Base-by-base conservation (phyloP, 1,140 invertebrate species). In the Sinonovacula constricta region DNA sequence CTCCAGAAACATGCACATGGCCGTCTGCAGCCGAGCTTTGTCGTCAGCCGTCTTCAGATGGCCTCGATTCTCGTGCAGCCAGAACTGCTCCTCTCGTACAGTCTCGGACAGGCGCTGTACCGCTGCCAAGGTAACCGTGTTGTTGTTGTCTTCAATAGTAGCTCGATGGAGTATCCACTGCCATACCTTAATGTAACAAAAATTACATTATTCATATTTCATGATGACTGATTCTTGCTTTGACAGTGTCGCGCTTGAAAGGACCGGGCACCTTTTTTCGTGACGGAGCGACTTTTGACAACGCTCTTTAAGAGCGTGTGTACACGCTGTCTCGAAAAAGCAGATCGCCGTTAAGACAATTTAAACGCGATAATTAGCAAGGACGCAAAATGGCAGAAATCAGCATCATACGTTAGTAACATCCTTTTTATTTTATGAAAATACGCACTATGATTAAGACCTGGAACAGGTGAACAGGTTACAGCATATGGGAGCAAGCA, bases 91-190 rank as follows among this genome's bases (percentile, higher is more conserved):
- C 53, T 31, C 24, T 18, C 72, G 57, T 0, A 67, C 63, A n/a
- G 74, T 63, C 26, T 56, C 28, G 18, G 81, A 56, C 1, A 81
- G 45, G 15, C 15, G 36, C 1, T 81, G 79, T n/a, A 86, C 81
- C 62, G 81, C 68, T 14, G 49, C 34, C 18, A 67, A 65, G 49
- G 83, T 81, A 24, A 85, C 54, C 3, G 72, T 54, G 39, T 56
- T 45, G n/a, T 63, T 54, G 39, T 54, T 68, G 31, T 85, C 90
- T 80, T 91, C 90, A 10, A 91, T 59, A n/a, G 80, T 83, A 15
- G 86, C 94, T 82, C 91, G 87, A 84, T 95, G 94, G 72, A 92
- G 89, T 68, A 95, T 93, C 94, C 94, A 95, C 87, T 95, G 94
- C 94, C 94, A 95, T 39, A 95, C 92, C 90, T 95, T 94, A 15